These are phyloP conservation scores for Chionis minor DNA, from an alignment of 2,113 vertebrate genomes.

Conservation along the genomic window DNA sequence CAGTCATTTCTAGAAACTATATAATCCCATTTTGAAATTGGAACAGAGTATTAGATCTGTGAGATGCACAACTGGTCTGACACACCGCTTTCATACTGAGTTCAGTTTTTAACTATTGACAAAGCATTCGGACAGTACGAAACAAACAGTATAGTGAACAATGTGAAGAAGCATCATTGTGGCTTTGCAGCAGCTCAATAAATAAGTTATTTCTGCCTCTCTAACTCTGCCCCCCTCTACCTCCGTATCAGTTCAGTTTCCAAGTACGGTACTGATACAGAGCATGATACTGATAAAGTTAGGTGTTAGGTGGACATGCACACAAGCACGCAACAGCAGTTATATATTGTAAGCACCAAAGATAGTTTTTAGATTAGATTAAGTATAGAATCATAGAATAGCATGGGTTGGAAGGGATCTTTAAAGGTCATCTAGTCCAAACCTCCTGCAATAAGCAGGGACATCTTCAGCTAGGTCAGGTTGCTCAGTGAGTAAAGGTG, in stretches of 20 bases:
- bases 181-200: not conserved
- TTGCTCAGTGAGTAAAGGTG: not conserved
- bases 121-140: not conserved
- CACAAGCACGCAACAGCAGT: not conserved
- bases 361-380: not conserved
- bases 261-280: not conserved
- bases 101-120: not conserved
- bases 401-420: not conserved
- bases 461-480: not conserved
- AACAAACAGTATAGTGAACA: not conserved
- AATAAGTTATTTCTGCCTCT: not conserved
- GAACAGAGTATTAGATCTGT: conserved; percentile 44
- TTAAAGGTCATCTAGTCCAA: not conserved
- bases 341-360: not conserved
- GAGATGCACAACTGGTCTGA: conserved; percentile 20
- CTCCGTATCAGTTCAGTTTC: not conserved
- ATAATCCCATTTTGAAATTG: conserved; percentile 29
- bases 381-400: not conserved
- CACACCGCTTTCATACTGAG: not conserved
- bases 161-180: not conserved
- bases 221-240: not conserved
- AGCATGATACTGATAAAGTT: not conserved
- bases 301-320: not conserved
- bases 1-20: conserved; percentile 62
- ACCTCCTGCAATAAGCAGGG: not conserved